Evolutionary conservation across 1,140 invertebrate genomes (phyloP).

Genomic region (Drosophila sproati): DNA sequence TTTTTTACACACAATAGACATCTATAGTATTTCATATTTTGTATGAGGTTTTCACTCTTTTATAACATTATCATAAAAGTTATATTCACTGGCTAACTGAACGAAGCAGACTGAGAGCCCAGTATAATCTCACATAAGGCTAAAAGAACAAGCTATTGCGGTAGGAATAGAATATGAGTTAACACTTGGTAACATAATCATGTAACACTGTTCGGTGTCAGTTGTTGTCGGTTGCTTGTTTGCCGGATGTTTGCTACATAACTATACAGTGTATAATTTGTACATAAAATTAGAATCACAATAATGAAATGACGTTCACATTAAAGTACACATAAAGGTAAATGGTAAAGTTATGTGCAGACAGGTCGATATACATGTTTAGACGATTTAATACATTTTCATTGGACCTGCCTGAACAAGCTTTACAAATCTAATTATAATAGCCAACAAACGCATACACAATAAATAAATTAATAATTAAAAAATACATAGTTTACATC

Average conservation of each 20-base stretch:
- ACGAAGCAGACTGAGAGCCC: neutral
- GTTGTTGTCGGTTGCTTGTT: neutral
- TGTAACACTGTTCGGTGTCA: neutral
- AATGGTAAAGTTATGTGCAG: conserved; percentile 26
- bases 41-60: neutral
- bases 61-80: neutral
- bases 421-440: conserved; percentile 40
- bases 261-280: conserved; percentile 28
- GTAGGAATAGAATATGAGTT: conserved; percentile 16
- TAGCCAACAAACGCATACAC: conserved; percentile 42
- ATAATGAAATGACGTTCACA: conserved; percentile 71
- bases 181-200: neutral
- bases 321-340: conserved; percentile 49
- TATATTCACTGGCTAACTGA: neutral
- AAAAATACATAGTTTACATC: conserved; percentile 55
- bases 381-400: neutral
- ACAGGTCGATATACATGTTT: conserved; percentile 18
- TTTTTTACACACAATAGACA: neutral
- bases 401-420: conserved; percentile 28
- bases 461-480: conserved; percentile 59
- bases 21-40: neutral
- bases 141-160: neutral
- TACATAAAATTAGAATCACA: conserved; percentile 65
- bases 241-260: conserved; percentile 11
- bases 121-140: neutral